These are phyloP conservation scores for Silurus meridionalis DNA, from an alignment of 2,113 vertebrate genomes.

Conservation along the genomic window DNA sequence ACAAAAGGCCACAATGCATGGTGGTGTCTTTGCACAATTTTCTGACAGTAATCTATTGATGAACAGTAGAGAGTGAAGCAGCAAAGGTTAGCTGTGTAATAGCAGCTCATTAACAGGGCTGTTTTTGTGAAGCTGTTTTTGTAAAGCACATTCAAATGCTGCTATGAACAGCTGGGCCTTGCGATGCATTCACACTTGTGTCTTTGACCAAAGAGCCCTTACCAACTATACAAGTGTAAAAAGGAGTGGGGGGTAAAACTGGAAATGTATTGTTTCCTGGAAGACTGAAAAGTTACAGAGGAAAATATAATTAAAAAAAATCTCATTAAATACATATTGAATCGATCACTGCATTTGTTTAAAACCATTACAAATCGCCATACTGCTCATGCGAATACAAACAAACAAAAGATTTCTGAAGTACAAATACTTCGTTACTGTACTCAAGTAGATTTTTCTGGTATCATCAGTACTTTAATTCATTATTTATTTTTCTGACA, in stretches of 20 bases:
- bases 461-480: no score
- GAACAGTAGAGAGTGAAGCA: neutral
- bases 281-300: neutral
- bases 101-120: conserved; percentile 7
- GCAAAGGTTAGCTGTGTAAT: neutral
- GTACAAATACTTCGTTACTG: no score
- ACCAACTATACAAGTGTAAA: neutral
- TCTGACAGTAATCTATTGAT: neutral
- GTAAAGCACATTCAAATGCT: neutral
- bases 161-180: neutral
- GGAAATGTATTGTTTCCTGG: neutral
- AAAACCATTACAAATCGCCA: neutral
- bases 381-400: neutral
- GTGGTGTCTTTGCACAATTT: neutral
- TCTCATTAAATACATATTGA: neutral
- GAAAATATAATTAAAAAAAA: neutral
- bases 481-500: no score
- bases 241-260: neutral
- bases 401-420: no score
- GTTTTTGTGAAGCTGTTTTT: neutral
- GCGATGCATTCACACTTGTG: neutral
- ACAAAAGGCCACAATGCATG: neutral
- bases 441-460: no score
- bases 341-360: neutral
- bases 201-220: neutral